A percentile compares a stretch with the other conserved stretches of the same genome.
These are phyloP conservation scores for Eutrigla gurnardus DNA, from an alignment of 2,797 vertebrate genomes.

Conservation along the genomic window DNA sequence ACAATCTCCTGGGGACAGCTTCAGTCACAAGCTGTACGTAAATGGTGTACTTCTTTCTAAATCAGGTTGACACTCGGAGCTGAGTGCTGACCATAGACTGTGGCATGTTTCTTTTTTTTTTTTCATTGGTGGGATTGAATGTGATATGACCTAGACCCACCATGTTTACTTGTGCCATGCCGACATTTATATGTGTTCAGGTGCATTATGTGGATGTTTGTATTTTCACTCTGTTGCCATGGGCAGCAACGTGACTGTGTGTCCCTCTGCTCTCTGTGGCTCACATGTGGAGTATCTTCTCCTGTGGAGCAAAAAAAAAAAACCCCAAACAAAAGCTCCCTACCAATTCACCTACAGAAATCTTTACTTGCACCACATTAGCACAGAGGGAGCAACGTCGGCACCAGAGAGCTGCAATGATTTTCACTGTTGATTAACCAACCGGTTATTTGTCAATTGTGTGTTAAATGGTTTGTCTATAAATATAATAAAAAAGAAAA, in stretches of 20 bases:
- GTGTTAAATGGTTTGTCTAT: background rate
- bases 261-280: constrained; percentile 13
- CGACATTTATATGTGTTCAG: constrained; percentile 36
- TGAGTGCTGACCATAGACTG: constrained; percentile 41
- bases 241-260: constrained; percentile 41
- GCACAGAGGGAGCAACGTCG: constrained; percentile 4
- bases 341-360: constrained; percentile 26
- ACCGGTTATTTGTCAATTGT: background rate
- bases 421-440: constrained; percentile 20
- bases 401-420: constrained; percentile 10
- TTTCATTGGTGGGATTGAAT: constrained; percentile 14
- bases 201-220: constrained; percentile 36
- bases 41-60: constrained; percentile 51
- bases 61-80: constrained; percentile 60
- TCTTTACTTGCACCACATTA: constrained; percentile 26
- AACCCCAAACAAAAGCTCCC: constrained; percentile 2
- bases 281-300: constrained; percentile 36
- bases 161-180: constrained; percentile 6
- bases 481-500: background rate
- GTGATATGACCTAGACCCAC: constrained; percentile 15
- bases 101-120: constrained; percentile 40
- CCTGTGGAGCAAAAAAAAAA: background rate
- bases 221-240: constrained; percentile 22
- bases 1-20: constrained; percentile 64
- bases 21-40: constrained; percentile 67